These are phyloP conservation scores for Calameuta pallipes DNA, from an alignment of 2,888 invertebrate genomes.

Conservation along the genomic window DNA sequence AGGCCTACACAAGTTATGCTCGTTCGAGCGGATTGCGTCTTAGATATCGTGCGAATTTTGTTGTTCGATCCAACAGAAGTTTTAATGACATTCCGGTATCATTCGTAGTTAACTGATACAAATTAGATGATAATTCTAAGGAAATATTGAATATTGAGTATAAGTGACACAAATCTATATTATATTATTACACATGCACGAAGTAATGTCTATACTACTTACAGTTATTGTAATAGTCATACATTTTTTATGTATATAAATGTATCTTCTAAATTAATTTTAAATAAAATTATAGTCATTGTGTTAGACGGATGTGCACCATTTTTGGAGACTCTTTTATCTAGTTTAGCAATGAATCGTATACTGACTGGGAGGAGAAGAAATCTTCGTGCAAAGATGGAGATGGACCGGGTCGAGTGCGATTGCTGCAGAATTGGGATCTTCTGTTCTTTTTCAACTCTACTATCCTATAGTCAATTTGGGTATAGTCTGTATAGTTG, in stretches of 20 bases:
- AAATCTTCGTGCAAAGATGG: too few species aligned
- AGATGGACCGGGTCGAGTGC: too few species aligned
- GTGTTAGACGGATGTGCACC: conserved; percentile 47
- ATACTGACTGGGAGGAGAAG: too few species aligned
- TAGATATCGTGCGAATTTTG: background rate
- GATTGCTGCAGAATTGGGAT: too few species aligned
- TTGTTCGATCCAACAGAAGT: conserved; percentile 1
- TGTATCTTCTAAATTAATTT: conserved; percentile 65
- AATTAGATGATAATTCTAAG: conserved; percentile 44
- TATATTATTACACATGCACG: conserved; percentile 56
- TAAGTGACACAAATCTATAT: conserved; percentile 42
- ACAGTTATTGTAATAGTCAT: conserved; percentile 57
- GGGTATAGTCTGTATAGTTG: too few species aligned
- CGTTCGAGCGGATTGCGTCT: background rate
- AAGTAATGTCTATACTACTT: conserved; percentile 41
- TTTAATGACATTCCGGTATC: conserved; percentile 63
- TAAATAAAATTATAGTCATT: conserved; percentile 66
- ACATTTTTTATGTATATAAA: conserved; percentile 67
- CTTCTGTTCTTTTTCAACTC: too few species aligned
- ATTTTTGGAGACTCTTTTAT: background rate
- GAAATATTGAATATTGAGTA: conserved; percentile 29
- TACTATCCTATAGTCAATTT: too few species aligned
- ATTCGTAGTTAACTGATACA: conserved; percentile 54
- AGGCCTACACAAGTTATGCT: conserved; percentile 24
- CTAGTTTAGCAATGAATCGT: too few species aligned